These are phyloP conservation scores for Gadus chalcogrammus DNA, from an alignment of 2,113 vertebrate genomes.

Conservation along the genomic window DNA sequence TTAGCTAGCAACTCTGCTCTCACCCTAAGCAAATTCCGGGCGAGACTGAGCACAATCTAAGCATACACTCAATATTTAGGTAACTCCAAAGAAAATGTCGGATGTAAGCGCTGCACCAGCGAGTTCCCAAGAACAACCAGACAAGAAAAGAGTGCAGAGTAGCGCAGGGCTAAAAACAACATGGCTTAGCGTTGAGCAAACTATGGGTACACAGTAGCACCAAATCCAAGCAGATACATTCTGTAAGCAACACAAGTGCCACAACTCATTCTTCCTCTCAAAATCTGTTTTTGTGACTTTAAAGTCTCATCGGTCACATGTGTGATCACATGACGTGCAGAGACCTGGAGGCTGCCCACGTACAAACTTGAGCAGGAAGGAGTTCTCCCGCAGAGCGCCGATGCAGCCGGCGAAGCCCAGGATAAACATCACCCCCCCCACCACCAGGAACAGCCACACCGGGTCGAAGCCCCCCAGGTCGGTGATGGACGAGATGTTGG, in stretches of 20 bases:
- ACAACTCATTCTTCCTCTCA: too few relatives aligned
- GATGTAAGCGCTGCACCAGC: too few relatives aligned
- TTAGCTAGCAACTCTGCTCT: neutral
- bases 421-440: conserved; percentile 98
- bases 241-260: neutral
- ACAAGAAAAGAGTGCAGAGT: too few relatives aligned
- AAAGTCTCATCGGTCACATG: too few relatives aligned
- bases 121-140: too few relatives aligned
- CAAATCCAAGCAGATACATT: neutral
- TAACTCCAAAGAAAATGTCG: too few relatives aligned
- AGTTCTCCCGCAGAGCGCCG: conserved; percentile 93
- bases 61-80: too few relatives aligned
- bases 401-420: conserved; percentile 97
- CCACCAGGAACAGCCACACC: conserved; percentile 96
- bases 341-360: conserved; percentile 49
- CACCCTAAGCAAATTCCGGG: too few relatives aligned
- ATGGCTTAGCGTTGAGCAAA: too few relatives aligned
- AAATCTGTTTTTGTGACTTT: too few relatives aligned
- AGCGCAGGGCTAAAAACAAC: too few relatives aligned
- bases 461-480: conserved; percentile 96
- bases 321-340: neutral
- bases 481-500: conserved; percentile 97
- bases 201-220: neutral
- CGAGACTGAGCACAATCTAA: too few relatives aligned
- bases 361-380: conserved; percentile 96